phyloP scores from a whole-genome alignment of 2,797 vertebrate genomes.

The Gallinago stenura region DNA sequence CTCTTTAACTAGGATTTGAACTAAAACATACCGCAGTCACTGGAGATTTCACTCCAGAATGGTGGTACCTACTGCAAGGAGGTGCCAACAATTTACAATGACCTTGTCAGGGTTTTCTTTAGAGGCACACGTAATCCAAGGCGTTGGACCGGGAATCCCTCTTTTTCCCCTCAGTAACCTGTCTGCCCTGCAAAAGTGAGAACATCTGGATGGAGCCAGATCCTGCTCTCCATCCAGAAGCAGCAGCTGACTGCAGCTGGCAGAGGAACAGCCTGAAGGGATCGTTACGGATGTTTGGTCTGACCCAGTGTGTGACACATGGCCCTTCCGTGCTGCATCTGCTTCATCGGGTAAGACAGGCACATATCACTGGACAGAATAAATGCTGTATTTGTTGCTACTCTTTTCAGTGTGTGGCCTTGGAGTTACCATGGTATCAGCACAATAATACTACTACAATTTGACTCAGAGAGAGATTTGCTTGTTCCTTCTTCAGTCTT shows the following conservation, averaged over 20 bases:
- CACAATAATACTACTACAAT: background rate
- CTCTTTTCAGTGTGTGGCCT: background rate
- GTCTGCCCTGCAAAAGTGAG: background rate
- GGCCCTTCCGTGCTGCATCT: rapidly evolving
- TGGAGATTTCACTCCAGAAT: background rate
- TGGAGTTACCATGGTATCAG: conserved; percentile 13
- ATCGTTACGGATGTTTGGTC: background rate
- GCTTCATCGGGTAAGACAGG: background rate
- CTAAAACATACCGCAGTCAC: background rate
- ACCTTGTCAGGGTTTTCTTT: background rate
- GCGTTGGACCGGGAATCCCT: background rate
- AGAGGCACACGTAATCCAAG: background rate
- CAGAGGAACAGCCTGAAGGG: background rate
- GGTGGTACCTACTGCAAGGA: background rate
- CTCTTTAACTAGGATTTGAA: background rate
- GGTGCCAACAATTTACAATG: background rate
- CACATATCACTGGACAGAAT: background rate
- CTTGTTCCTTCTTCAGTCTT: background rate
- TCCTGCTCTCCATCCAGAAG: background rate
- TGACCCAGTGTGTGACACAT: rapidly evolving
- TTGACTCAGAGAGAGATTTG: background rate
- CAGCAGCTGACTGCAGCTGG: background rate
- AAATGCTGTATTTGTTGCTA: background rate
- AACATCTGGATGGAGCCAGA: background rate
- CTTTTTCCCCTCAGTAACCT: background rate